Evolutionary conservation across 1,140 invertebrate species (phyloP), one percentile per base, ranked within the genome.

Genomic region (Ditylenchus dipsaci): DNA sequence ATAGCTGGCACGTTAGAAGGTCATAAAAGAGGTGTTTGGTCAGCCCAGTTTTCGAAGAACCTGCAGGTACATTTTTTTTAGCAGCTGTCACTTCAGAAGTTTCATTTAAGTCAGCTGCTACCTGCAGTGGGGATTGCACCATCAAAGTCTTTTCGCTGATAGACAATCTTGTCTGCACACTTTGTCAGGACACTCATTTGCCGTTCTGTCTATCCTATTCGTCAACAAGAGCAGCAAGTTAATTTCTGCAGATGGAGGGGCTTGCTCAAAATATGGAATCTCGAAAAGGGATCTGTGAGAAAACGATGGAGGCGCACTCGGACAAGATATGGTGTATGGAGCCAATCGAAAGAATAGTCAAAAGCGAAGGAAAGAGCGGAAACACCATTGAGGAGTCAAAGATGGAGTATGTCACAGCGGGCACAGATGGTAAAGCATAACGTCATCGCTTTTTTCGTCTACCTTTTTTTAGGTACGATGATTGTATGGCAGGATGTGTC

Each of bases 121-220:
- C 93, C 1, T 88, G 90, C 17, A 96, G 94, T 7, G 91, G 91
- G n/a, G 95, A 98, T 87, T 89, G 89, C 75, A 91, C 90, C 3
- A 87, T 97, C n/a, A 95, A 92, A 83, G 84, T 98, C 1, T 98
- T 94, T 92, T 90, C 90, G n/a, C 82, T 97, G 21, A 82, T 86
- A 8, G 91, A 95, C 79, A 87, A 58, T 88, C 88, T 49, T 97
- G 93, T 85, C 84, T 95, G 43, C 78, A 90, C 88, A 95, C 94
- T 0, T 88, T 98, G 74, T 90, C 96, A 86, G 91, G 92, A 0
- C 94, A 98, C 83, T 90, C 92, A 79, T 90, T 91, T 77, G 93
- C 93, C 23, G 92, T 97, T 17, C 83, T 97, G 33, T 89, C 72
- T 17, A 68, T 78, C 13, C 7, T 57, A 7, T 82, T 76, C 43